Evolutionary conservation across 1,140 invertebrate genomes (phyloP), one percentile per base, ranked within the genome.

Genomic region (Danaus plexippus): DNA sequence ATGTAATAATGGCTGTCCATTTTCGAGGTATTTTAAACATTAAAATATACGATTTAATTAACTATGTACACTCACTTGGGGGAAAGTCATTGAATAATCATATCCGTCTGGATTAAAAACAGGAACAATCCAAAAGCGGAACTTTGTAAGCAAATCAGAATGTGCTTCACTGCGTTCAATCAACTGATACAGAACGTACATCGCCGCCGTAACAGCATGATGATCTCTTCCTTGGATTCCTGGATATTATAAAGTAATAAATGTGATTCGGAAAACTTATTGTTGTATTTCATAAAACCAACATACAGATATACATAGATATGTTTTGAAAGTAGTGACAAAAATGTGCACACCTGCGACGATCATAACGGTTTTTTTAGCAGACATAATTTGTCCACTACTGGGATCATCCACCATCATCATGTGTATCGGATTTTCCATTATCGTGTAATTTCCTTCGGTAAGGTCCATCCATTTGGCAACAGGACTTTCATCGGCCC

Each of bases 41-140:
- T 22, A 32, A 32, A 32, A 5, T 4, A 32, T 32, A 32, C 22
- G 2, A 32, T 32, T 32, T 32, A 32, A 32, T 32, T 32, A 32
- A 3, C 22, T 0, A 32, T 32, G 7, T 32, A 32, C 22, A 71
- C 69, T 47, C 64, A 86, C 83, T 9, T 75, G 70, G 44, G 80
- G 75, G 66, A 86, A 86, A 1, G 78, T 85, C 67, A 80, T 77
- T 2, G 91, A 89, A 66, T 90, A 94, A 57, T 90, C 90, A 66
- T 94, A 94, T 40, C 93, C 93, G 74, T 95, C 93, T 0, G 93
- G 92, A 78, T 95, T 95, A 49, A 91, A 78, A 11, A 92, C 76
- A 0, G 93, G 93, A 47, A 94, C 73, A 41, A 95, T 61, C 80
- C 81, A 87, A 54, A 87, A 85, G 1, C 83, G 69, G 53, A 74